Evolutionary conservation across 2,797 vertebrate species (phyloP), one percentile per base, ranked within the genome.

Genomic region (Limosa lapponica): DNA sequence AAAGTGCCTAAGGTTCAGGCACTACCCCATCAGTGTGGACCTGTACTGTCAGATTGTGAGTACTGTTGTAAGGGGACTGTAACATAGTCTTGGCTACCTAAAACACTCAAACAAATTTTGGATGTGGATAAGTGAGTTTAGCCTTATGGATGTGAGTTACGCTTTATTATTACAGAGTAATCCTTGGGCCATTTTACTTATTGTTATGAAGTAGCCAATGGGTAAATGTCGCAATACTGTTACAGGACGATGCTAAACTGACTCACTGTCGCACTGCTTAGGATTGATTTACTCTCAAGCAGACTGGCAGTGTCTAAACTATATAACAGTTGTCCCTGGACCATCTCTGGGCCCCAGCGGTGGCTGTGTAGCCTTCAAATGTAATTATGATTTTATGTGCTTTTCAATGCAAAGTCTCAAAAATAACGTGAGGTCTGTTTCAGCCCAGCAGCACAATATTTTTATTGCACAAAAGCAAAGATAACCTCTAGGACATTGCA

Each of bases 41-140:
- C 34, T 7, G 1, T 41, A 34, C 0, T 0, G 23, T 49, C 37
- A 79, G 23, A 32, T 8, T 57, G 4, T 24, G 57, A 89, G 28
- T 61, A 36, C 25, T 30, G 6, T 16, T 77, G 13, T 62, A 59
- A 87, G 16, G 22, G 22, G 12, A 43, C 4, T 67, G 11, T 54
- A 49, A 54, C 5, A 30, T 11, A 24, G 6, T 36, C 22, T 62
- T 49, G 32, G 15, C 17, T 49, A 32, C 16, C 22, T 55, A 73
- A 61, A 75, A 36, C 8, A 36, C 8, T 70, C 13, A 30, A 66
- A 36, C 1, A 77, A 3, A n/a, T 51, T 57, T 39, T 80, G 16
- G 10, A 48, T 22, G n/a, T 16, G 19, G 9, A 20, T 39, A 65
- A 82, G 27, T 16, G n/a, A 48, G 8, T 79, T 69, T 54, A 69